These are phyloP conservation scores for Acyrthosiphon pisum DNA, from an alignment of 1,140 invertebrate species.

Conservation along the genomic window DNA sequence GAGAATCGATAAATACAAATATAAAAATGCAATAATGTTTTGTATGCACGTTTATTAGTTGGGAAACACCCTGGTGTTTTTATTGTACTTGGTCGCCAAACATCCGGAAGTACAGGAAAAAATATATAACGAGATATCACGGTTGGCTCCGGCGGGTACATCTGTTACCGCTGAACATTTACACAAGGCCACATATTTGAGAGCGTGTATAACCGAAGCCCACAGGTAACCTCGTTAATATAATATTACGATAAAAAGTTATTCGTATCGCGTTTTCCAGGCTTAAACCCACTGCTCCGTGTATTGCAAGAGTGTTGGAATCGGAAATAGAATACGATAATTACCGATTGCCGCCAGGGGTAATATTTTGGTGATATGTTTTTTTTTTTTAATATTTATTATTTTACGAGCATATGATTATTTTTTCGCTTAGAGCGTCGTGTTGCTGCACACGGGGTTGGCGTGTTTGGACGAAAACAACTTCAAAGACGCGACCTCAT, in stretches of 20 bases:
- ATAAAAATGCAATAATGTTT: not conserved
- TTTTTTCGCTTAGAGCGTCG: conserved; percentile 72
- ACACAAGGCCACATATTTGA: conserved; percentile 75
- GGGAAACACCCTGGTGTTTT: conserved; percentile 82
- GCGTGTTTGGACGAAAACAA: conserved; percentile 80
- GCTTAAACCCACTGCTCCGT: conserved; percentile 84
- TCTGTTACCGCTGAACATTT: conserved; percentile 70
- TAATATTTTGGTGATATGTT: conserved; percentile 63
- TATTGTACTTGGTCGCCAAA: conserved; percentile 78
- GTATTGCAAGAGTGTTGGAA: conserved; percentile 80
- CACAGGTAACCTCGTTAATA: conserved; percentile 67
- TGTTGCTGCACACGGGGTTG: conserved; percentile 84
- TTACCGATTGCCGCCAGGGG: conserved; percentile 79
- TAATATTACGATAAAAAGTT: not conserved
- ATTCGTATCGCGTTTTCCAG: conserved; percentile 62
- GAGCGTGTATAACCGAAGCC: conserved; percentile 85
- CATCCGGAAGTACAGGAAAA: conserved; percentile 74
- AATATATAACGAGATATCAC: conserved; percentile 77
- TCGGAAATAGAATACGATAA: conserved; percentile 77
- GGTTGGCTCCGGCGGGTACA: conserved; percentile 67
- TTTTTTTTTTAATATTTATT: not conserved
- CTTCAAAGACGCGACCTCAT: conserved; percentile 77
- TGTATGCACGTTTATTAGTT: conserved; percentile 67
- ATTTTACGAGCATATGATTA: not conserved
- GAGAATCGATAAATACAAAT: conserved; percentile 37